Percentiles rank a stretch among this genome's conserved stretches.
phyloP scores from a whole-genome alignment of 1,140 invertebrate species.

The Ruditapes philippinarum region DNA sequence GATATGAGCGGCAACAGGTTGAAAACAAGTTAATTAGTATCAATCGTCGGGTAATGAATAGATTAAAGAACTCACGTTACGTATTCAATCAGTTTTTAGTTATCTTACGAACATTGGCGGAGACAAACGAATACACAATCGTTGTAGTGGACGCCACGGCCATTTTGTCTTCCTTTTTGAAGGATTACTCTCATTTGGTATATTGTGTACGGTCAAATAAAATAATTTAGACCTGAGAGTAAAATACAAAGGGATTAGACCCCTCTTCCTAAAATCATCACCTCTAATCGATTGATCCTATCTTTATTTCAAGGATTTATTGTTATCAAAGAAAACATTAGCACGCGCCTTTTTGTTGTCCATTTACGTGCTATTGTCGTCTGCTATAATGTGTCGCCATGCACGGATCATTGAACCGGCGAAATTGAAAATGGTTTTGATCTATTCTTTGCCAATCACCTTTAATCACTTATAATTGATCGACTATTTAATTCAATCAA shows the following conservation, averaged over 20 bases:
- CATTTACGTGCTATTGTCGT: constrained; percentile 46
- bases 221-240: not conserved
- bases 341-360: constrained; percentile 62
- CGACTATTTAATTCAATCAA: constrained; percentile 63
- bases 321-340: constrained; percentile 64
- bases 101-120: too few relatives aligned
- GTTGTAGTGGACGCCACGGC: too few relatives aligned
- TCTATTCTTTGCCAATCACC: constrained; percentile 52
- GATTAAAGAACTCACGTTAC: constrained; percentile 15
- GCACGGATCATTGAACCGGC: constrained; percentile 35
- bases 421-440: constrained; percentile 42
- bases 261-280: constrained; percentile 48
- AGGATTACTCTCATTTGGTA: too few relatives aligned
- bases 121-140: too few relatives aligned
- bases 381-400: not conserved
- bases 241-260: constrained; percentile 45
- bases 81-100: not conserved
- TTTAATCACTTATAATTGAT: constrained; percentile 66
- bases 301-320: constrained; percentile 27
- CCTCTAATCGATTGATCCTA: constrained; percentile 48
- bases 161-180: too few relatives aligned
- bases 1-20: constrained; percentile 55
- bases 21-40: constrained; percentile 49
- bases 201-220: too few relatives aligned
- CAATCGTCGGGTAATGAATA: constrained; percentile 48